A percentile compares a stretch with the other conserved stretches of the same genome.
phyloP scores from a whole-genome alignment of 2,113 vertebrate species.

The Amphilophus citrinellus region DNA sequence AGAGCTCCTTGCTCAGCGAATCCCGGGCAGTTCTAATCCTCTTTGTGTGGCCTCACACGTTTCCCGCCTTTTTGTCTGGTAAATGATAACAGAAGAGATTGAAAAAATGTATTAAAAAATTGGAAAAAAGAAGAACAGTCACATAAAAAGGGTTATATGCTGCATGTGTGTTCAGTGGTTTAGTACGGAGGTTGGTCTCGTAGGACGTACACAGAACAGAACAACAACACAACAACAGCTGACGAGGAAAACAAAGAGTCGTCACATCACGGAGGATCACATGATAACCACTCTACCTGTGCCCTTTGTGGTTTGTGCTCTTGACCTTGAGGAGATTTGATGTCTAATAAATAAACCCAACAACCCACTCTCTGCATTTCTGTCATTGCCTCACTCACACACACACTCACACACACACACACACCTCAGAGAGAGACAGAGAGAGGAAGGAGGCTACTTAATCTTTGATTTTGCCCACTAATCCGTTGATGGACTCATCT shows the following conservation, averaged over 20 bases:
- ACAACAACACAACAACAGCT: constrained; percentile 36
- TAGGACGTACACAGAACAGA: constrained; percentile 44
- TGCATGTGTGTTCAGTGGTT: constrained; percentile 60
- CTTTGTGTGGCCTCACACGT: constrained; percentile 85
- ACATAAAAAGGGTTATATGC: constrained; percentile 49
- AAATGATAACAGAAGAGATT: constrained; percentile 85
- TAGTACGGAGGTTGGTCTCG: constrained; percentile 46
- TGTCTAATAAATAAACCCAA: not conserved
- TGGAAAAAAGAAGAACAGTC: constrained; percentile 56
- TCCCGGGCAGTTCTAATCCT: constrained; percentile 85
- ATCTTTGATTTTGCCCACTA: constrained; percentile 55
- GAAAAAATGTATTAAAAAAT: constrained; percentile 79
- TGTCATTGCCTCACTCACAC: not conserved
- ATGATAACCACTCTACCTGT: not conserved
- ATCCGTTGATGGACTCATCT: constrained; percentile 56
- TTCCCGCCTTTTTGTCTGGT: constrained; percentile 87
- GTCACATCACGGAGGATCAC: not conserved
- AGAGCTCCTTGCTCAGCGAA: constrained; percentile 84
- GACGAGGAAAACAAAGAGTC: not conserved
- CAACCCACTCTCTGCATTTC: not conserved
- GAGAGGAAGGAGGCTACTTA: constrained; percentile 3
- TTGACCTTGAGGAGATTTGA: not conserved
- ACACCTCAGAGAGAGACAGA: accelerated
- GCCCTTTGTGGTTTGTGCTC: not conserved
- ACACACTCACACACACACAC: too few relatives aligned